Evolutionary conservation across 1,140 invertebrate genomes (phyloP).

Genomic region (Wasmannia auropunctata): DNA sequence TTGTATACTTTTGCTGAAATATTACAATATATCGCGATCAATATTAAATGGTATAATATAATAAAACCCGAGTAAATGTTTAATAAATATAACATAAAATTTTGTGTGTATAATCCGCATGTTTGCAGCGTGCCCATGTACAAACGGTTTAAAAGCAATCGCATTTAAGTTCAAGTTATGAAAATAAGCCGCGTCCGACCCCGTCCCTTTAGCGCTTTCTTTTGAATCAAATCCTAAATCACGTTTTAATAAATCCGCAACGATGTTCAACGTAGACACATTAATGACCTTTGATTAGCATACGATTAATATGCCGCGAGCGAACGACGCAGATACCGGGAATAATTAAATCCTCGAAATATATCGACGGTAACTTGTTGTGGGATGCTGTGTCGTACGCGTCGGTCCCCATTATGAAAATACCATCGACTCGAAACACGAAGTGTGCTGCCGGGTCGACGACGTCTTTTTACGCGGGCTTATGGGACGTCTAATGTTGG

Average conservation of each 20-base stretch:
- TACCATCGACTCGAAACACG: constrained; percentile 35
- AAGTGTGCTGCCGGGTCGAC: not conserved
- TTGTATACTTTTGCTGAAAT: constrained; percentile 11
- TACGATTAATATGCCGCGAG: constrained; percentile 73
- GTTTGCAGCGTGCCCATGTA: not conserved
- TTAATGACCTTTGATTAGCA: constrained; percentile 75
- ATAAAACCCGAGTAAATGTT: constrained; percentile 33
- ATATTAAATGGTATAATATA: constrained; percentile 32
- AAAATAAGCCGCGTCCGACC: not conserved
- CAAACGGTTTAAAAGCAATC: not conserved
- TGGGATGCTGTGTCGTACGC: constrained; percentile 17
- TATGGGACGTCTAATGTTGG: constrained; percentile 33
- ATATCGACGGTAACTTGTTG: constrained; percentile 64
- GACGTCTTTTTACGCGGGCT: constrained; percentile 38
- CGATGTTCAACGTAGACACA: constrained; percentile 56
- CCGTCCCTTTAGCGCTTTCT: not conserved
- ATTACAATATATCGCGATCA: constrained; percentile 34
- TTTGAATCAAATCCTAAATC: not conserved
- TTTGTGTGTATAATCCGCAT: not conserved
- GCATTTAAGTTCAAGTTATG: too few species aligned
- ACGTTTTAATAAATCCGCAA: constrained; percentile 62
- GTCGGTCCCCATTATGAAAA: constrained; percentile 35
- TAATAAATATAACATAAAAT: constrained; percentile 8
- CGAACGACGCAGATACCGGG: constrained; percentile 44
- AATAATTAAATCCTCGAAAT: constrained; percentile 78